A percentile compares a stretch with the other conserved stretches of the same genome.
These are phyloP conservation scores for Bothrops jararaca DNA, from an alignment of 2,113 vertebrate species.

Conservation along the genomic window DNA sequence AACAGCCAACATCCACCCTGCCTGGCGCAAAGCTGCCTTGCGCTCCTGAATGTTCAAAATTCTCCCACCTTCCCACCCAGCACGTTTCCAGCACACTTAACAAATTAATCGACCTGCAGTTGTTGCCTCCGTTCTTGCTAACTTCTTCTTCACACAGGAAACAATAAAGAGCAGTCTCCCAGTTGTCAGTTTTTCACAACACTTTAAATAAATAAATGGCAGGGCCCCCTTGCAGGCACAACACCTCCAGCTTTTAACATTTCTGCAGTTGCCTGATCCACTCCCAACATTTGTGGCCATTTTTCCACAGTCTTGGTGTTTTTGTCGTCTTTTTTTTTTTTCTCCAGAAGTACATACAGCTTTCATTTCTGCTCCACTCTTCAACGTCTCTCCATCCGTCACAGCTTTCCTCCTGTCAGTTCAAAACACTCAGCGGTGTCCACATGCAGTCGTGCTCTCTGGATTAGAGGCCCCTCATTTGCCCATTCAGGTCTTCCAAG, in stretches of 20 bases:
- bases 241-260: not conserved
- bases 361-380: not conserved
- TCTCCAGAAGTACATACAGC: not conserved
- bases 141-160: not conserved
- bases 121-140: not conserved
- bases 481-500: not conserved
- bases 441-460: not conserved
- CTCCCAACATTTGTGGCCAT: not conserved
- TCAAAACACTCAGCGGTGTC: not conserved
- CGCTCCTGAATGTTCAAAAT: not conserved
- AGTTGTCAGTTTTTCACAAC: not conserved
- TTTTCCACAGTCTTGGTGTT: not conserved
- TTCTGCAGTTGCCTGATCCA: not conserved
- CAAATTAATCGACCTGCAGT: not conserved
- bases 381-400: not conserved
- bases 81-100: not conserved
- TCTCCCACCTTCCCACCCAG: too few species aligned
- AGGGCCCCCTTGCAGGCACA: not conserved
- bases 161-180: not conserved
- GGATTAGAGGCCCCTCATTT: not conserved
- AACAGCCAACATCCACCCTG: not conserved
- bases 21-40: not conserved
- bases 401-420: not conserved
- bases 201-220: not conserved
- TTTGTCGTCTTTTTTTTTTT: fast-evolving